Base-by-base conservation (phyloP, 2,113 vertebrate species). In the Sphaerodactylus townsendi region DNA sequence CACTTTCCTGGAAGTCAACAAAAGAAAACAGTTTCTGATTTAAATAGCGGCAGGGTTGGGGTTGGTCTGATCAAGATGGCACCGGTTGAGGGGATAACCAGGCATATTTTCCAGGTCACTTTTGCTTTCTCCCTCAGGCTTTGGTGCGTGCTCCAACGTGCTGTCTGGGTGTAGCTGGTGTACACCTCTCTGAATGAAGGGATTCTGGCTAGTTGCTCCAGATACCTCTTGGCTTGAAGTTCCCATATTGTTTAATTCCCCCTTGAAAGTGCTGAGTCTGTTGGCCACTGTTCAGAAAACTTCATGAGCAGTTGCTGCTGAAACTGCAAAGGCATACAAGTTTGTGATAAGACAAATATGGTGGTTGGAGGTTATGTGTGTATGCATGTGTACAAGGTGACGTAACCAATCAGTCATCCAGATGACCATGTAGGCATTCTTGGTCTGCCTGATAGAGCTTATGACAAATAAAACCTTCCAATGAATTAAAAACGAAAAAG, bases 81-180 rank as follows among this genome's bases (percentile, higher is more conserved):
- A 23, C 33, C 14, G 28, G 62, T 46, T 77, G 11, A 35, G 66
- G 48, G 30, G 35, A 14, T 48, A 73, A 62, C 71, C n/a, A 15
- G 35, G 59, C 46, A 25, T 59, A 17, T 70, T 70, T 41, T 48
- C 30, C 48, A 71, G 50, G 75, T 30, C 66, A 53, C 78, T n/a
- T 2, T 37, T 30, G 44, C 15, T 65, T 10, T 35, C n/a, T 66
- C n/a, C 46, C 28, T 77, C 30, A 59, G n/a, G 30, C 39, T 19
- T 33, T 35, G 50, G 30, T 62, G 8, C 66, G n/a, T 62, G 83
- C 65, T 44, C 13, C 66, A 78, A 70, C 66, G 5, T 37, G 76
- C 53, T 72, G n/a, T 14, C 37, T 78, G 83, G 83, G 83, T 78
- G 83, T 62, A 78, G 21, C 66, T 37, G 53, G 66, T 62, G 37